Conservation (phyloP, 2,113 vertebrate genomes). For the Irena cyanogastra region DNA sequence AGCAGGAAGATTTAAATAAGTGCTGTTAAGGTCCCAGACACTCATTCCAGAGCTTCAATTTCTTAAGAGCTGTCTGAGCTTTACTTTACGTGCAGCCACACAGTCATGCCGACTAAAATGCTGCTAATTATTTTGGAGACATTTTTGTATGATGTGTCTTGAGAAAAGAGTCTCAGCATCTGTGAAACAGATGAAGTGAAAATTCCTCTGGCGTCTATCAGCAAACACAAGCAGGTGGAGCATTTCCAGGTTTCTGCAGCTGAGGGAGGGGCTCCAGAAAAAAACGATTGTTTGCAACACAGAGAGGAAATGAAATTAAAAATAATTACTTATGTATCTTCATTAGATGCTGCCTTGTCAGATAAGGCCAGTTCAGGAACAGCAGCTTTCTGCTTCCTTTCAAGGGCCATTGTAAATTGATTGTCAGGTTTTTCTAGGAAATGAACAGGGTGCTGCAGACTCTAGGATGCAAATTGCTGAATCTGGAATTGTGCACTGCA, state of each 20-base stretch:
- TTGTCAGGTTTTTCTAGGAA: neutral
- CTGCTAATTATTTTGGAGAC: conserved; percentile 25
- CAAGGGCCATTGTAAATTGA: neutral
- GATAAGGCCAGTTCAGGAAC: neutral
- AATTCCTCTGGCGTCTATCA: conserved; percentile 9
- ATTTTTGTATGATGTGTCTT: conserved; percentile 12
- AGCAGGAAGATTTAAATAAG: conserved; percentile 21
- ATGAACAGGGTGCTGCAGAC: neutral
- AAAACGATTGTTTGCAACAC: neutral
- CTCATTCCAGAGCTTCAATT: conserved; percentile 3
- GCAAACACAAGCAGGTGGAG: conserved; percentile 21
- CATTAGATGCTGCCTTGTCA: neutral
- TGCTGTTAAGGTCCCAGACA: conserved; percentile 3
- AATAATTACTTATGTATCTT: neutral
- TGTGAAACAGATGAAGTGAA: conserved; percentile 34
- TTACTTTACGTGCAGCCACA: conserved; percentile 1
- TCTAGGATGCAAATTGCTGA: neutral
- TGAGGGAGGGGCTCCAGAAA: neutral
- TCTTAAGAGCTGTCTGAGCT: conserved; percentile 24
- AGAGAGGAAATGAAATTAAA: neutral
- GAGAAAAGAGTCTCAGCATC: conserved; percentile 23
- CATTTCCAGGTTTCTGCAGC: conserved; percentile 9
- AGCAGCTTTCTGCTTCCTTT: neutral
- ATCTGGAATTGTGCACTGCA: neutral
- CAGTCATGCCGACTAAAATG: neutral